phyloP scores from a whole-genome alignment of 2,113 vertebrate genomes.

The Eublepharis macularius region DNA sequence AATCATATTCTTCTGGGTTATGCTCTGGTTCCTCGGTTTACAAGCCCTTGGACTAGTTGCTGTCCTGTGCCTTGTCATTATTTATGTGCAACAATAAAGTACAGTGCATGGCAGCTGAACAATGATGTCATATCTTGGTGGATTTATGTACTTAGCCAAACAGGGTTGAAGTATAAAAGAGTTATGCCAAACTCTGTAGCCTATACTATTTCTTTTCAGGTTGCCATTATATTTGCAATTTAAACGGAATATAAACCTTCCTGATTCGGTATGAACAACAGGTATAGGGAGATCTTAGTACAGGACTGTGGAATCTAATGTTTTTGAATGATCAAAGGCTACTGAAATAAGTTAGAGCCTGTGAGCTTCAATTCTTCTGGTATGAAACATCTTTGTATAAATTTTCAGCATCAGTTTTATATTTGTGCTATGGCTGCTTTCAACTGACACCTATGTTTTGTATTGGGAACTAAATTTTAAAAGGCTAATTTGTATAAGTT shows the following conservation, averaged over 20 bases:
- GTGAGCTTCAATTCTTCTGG: constrained; percentile 5
- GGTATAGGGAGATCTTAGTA: constrained; percentile 7
- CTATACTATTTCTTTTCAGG: background rate
- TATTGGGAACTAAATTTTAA: constrained; percentile 16
- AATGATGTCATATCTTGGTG: constrained; percentile 36
- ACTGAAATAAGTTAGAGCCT: background rate
- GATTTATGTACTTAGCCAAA: constrained; percentile 54
- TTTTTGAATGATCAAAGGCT: background rate
- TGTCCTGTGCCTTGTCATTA: constrained; percentile 94
- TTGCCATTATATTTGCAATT: constrained; percentile 30
- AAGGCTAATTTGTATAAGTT: constrained; percentile 17
- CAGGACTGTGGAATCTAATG: background rate
- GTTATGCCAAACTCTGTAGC: constrained; percentile 43
- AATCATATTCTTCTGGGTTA: constrained; percentile 90
- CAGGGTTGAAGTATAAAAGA: constrained; percentile 32
- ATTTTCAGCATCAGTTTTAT: background rate
- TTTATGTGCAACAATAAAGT: constrained; percentile 91
- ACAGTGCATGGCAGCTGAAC: constrained; percentile 9
- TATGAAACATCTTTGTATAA: background rate
- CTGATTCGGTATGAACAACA: constrained; percentile 33
- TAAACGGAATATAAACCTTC: constrained; percentile 35
- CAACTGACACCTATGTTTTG: constrained; percentile 6
- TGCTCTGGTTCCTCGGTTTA: constrained; percentile 96
- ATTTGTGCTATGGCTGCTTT: background rate
- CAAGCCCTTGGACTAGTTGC: constrained; percentile 94